Conservation (phyloP, 2,113 vertebrate genomes). For the Recurvirostra avosetta region DNA sequence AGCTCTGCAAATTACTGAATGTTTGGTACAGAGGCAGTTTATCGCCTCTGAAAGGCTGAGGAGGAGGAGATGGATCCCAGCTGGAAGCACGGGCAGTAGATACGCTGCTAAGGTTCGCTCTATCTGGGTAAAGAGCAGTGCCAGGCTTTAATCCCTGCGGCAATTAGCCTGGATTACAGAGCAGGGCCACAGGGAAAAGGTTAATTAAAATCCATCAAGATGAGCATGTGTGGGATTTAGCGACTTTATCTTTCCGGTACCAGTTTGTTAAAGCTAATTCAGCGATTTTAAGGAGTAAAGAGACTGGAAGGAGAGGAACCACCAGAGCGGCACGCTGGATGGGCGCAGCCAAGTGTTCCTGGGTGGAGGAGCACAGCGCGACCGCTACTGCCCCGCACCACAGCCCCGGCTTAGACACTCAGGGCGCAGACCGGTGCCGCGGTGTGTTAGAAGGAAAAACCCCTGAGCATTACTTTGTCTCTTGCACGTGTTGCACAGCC, state of each 20-base stretch:
- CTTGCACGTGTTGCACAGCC: neutral
- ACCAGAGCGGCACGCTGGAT: neutral
- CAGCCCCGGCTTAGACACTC: neutral
- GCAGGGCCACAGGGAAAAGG: slow-evolving; percentile 5
- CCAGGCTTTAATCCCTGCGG: slow-evolving; percentile 23
- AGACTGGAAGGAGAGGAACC: neutral
- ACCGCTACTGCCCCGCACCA: rapidly evolving
- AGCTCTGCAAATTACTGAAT: neutral
- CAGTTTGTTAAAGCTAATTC: neutral
- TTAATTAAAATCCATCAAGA: slow-evolving; percentile 24
- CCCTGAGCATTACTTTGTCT: rapidly evolving
- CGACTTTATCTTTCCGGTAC: slow-evolving; percentile 12
- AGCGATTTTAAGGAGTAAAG: neutral
- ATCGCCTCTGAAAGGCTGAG: slow-evolving; percentile 24
- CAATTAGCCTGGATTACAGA: slow-evolving; percentile 45
- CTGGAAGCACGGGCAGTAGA: slow-evolving; percentile 14
- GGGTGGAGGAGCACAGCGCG: neutral
- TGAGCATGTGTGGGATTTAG: slow-evolving; percentile 28
- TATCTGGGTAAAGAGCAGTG: neutral
- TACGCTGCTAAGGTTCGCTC: rapidly evolving
- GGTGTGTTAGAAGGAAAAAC: neutral
- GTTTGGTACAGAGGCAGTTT: neutral
- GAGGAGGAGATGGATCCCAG: slow-evolving; percentile 50
- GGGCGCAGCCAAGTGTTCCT: rapidly evolving
- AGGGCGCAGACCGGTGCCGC: rapidly evolving